Conservation (phyloP, 2,113 vertebrate genomes). For the Paradisaea rubra region DNA sequence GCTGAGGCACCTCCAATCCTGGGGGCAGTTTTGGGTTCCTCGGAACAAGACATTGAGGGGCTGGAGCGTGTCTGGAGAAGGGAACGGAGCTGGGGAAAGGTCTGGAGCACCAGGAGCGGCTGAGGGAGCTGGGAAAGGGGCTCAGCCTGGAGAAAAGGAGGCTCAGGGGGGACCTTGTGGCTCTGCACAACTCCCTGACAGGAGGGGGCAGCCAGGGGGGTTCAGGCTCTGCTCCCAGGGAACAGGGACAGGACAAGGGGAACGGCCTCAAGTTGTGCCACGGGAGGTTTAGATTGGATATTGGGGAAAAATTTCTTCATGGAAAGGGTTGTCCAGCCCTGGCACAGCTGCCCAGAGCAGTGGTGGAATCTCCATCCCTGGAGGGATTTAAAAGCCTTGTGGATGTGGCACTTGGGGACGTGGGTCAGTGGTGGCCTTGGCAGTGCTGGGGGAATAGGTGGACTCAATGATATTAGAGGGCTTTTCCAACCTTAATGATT, state of each 20-base stretch:
- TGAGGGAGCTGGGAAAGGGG: not conserved
- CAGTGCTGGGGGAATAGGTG: not conserved
- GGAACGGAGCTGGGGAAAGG: not conserved
- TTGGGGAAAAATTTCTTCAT: not conserved
- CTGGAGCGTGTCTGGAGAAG: accelerated
- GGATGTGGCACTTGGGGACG: not conserved
- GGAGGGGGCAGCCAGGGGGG: accelerated
- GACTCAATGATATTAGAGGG: not conserved
- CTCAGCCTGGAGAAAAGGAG: not conserved
- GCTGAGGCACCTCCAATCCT: not conserved
- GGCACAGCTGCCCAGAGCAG: not conserved
- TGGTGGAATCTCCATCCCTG: not conserved
- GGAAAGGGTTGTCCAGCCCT: not conserved
- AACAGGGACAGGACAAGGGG: accelerated
- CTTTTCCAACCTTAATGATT: not conserved
- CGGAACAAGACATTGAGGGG: not conserved
- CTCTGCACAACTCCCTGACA: not conserved
- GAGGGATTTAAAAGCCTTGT: not conserved
- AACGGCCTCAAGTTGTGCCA: accelerated
- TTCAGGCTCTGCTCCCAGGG: accelerated
- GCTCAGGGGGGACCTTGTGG: not conserved
- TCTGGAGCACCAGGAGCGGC: accelerated
- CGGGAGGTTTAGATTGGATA: not conserved
- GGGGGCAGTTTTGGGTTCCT: not conserved
- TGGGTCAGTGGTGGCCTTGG: not conserved